A percentile compares a stretch with the other conserved stretches of the same genome.
These are phyloP conservation scores for Ischnura elegans DNA, from an alignment of 2,888 invertebrate species.

Conservation along the genomic window DNA sequence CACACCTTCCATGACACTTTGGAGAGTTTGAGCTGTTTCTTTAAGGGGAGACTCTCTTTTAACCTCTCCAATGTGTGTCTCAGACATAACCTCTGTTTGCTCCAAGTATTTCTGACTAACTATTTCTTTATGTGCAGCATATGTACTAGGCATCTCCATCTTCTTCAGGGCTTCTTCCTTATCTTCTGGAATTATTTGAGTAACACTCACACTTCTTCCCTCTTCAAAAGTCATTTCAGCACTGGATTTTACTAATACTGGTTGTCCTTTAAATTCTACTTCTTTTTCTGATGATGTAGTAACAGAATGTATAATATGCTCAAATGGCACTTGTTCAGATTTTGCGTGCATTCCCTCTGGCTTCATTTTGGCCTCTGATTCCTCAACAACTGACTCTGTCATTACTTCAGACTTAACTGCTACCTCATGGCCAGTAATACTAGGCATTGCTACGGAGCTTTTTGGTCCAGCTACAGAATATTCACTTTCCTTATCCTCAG, in stretches of 20 bases:
- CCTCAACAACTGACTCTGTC: constrained; percentile 75
- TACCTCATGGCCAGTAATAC: constrained; percentile 75
- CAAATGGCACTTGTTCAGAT: constrained; percentile 73
- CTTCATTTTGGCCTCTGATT: constrained; percentile 74
- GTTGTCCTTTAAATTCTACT: constrained; percentile 71
- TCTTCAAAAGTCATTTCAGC: constrained; percentile 73
- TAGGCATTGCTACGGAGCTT: constrained; percentile 71
- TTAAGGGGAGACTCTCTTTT: constrained; percentile 68
- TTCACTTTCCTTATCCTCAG: constrained; percentile 78
- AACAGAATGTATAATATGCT: constrained; percentile 74
- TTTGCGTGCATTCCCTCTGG: constrained; percentile 73
- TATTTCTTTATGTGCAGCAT: constrained; percentile 75
- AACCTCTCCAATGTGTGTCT: constrained; percentile 71
- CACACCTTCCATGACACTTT: constrained; percentile 70
- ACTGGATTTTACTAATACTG: constrained; percentile 71
- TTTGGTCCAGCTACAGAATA: constrained; percentile 74
- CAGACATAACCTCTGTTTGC: constrained; percentile 73
- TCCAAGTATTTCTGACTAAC: constrained; percentile 72
- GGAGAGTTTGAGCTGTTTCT: constrained; percentile 70
- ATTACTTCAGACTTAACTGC: constrained; percentile 77
- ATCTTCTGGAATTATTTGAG: constrained; percentile 74
- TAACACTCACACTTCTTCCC: constrained; percentile 73
- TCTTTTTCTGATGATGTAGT: constrained; percentile 74
- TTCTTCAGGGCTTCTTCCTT: constrained; percentile 74
- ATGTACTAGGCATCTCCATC: constrained; percentile 73